A percentile compares a stretch with the other conserved stretches of the same genome.
Evolutionary conservation across 2,888 invertebrate genomes (phyloP).

Genomic region (Auanema sp.): DNA sequence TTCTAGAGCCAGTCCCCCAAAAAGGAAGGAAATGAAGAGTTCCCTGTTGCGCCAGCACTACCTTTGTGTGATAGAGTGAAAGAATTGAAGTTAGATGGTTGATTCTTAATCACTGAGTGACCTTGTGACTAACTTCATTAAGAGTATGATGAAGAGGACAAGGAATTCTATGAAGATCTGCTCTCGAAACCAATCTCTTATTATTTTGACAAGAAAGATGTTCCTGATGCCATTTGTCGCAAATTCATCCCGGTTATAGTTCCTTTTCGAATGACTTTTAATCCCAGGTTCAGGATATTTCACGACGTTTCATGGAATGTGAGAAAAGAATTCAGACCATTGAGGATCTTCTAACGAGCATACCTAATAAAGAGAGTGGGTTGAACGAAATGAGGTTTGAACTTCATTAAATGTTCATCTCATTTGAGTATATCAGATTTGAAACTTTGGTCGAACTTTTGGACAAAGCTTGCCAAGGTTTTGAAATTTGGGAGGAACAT

Average conservation of each 20-base stretch:
- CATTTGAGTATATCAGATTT: slow-evolving; percentile 18
- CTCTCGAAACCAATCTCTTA: slow-evolving; percentile 32
- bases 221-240: slow-evolving; percentile 41
- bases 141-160: slow-evolving; percentile 28
- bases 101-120: not conserved
- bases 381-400: slow-evolving; percentile 44
- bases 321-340: slow-evolving; percentile 48
- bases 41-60: slow-evolving; percentile 27
- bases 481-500: slow-evolving; percentile 59
- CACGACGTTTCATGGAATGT: slow-evolving; percentile 44
- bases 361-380: slow-evolving; percentile 39
- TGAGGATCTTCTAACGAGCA: slow-evolving; percentile 36
- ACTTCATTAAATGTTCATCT: not conserved
- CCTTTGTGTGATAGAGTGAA: slow-evolving; percentile 37
- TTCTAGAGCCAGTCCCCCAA: no score
- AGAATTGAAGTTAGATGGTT: slow-evolving; percentile 24
- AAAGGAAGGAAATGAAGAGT: slow-evolving; percentile 3
- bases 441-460: slow-evolving; percentile 56
- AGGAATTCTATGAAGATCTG: slow-evolving; percentile 38
- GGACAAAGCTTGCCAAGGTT: slow-evolving; percentile 55
- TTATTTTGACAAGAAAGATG: slow-evolving; percentile 42
- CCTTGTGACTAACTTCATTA: slow-evolving; percentile 6
- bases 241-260: slow-evolving; percentile 33
- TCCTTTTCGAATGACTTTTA: slow-evolving; percentile 1
- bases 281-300: slow-evolving; percentile 35